phyloP scores from a whole-genome alignment of 2,113 vertebrate species.

The Channa maculata region DNA sequence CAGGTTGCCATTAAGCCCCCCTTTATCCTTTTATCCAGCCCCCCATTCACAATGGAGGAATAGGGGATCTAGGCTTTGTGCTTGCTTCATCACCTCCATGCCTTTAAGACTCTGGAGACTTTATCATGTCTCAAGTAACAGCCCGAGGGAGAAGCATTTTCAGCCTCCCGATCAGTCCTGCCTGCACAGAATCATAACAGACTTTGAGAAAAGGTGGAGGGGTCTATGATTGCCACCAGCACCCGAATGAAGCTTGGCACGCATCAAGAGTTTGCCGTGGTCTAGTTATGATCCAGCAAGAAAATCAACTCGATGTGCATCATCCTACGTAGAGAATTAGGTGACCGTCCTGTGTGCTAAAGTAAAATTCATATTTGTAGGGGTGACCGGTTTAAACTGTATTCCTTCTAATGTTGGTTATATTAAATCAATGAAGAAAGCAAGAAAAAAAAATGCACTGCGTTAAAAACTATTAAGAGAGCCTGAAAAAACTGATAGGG shows the following conservation, averaged over 20 bases:
- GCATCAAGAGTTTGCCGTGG: slow-evolving; percentile 21
- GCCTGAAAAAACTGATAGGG: slow-evolving; percentile 1
- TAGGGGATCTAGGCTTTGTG: slow-evolving; percentile 70
- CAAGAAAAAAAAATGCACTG: background rate
- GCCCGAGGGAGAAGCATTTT: slow-evolving; percentile 56
- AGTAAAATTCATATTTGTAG: slow-evolving; percentile 22
- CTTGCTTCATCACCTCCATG: slow-evolving; percentile 75
- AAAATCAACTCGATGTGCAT: slow-evolving; percentile 26
- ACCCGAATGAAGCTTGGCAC: slow-evolving; percentile 27
- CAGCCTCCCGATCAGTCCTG: slow-evolving; percentile 28
- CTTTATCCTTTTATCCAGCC: slow-evolving; percentile 56
- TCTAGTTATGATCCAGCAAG: slow-evolving; percentile 27
- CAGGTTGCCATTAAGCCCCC: slow-evolving; percentile 75
- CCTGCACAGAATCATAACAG: slow-evolving; percentile 34
- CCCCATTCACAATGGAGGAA: slow-evolving; percentile 48
- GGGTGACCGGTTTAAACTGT: background rate
- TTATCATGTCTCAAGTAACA: slow-evolving; percentile 72
- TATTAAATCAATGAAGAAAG: slow-evolving; percentile 10
- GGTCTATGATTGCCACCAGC: slow-evolving; percentile 31
- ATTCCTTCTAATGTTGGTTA: background rate
- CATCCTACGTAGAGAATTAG: slow-evolving; percentile 25
- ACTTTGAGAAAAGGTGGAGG: background rate
- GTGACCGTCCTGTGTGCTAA: slow-evolving; percentile 15
- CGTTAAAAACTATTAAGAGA: slow-evolving; percentile 21
- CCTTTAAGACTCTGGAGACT: slow-evolving; percentile 69